Conservation (phyloP, 1,140 invertebrate genomes). For the Zaprionus nigranus region DNA sequence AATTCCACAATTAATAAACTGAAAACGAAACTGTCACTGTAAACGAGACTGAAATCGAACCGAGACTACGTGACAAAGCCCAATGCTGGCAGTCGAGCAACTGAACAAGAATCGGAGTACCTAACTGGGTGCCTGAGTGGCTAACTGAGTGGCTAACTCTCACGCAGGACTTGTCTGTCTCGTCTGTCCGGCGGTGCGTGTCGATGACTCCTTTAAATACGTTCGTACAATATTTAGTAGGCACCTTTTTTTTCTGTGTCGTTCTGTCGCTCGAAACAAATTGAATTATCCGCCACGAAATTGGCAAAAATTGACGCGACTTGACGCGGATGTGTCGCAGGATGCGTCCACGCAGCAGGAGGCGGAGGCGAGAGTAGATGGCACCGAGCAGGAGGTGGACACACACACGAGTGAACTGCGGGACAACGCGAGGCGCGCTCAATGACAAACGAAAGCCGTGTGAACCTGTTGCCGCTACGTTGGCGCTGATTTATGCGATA, state of each 20-base stretch:
- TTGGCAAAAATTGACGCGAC: slow-evolving; percentile 2
- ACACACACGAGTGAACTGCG: not conserved
- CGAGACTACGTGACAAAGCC: not conserved
- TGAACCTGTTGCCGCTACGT: slow-evolving; percentile 75
- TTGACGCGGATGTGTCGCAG: slow-evolving; percentile 4
- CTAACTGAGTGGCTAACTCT: not conserved
- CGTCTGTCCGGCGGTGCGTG: slow-evolving; percentile 45
- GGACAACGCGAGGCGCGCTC: slow-evolving; percentile 56
- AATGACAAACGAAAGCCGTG: slow-evolving; percentile 75
- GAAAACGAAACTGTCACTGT: not conserved
- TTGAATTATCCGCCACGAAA: slow-evolving; percentile 62
- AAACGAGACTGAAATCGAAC: not conserved
- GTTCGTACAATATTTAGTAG: slow-evolving; percentile 39
- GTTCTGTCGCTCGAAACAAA: slow-evolving; percentile 47
- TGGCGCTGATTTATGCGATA: slow-evolving; percentile 70
- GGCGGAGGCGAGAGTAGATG: slow-evolving; percentile 9
- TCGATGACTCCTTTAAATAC: slow-evolving; percentile 46
- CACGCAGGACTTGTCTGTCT: slow-evolving; percentile 15
- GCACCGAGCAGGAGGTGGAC: not conserved
- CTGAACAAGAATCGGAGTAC: not conserved
- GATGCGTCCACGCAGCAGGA: slow-evolving; percentile 20
- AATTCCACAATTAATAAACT: not conserved
- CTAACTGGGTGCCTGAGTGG: not conserved
- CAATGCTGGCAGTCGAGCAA: not conserved
- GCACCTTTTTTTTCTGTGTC: slow-evolving; percentile 53